A percentile compares a stretch with the other conserved stretches of the same genome.
Evolutionary conservation across 1,140 invertebrate species (phyloP).

Genomic region (Arctopsyche grandis): DNA sequence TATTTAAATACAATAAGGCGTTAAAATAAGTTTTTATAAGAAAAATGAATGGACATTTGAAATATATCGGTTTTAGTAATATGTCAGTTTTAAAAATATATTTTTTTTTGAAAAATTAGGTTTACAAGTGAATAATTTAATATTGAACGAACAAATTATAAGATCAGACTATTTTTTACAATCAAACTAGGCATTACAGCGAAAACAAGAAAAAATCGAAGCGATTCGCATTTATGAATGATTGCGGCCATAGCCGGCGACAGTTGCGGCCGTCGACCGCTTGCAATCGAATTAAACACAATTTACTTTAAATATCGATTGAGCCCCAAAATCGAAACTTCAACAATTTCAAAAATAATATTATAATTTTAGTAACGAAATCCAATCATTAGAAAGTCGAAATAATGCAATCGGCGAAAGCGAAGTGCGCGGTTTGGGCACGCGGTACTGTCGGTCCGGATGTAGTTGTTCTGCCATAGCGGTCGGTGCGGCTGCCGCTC

Average conservation of each 20-base stretch:
- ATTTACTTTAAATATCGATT: not conserved
- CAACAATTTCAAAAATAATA: not conserved
- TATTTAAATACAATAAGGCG: too few species aligned
- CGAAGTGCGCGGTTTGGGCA: not conserved
- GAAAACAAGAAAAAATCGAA: too few species aligned
- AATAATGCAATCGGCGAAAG: not conserved
- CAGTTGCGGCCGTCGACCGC: conserved; percentile 8
- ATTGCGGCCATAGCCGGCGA: not conserved
- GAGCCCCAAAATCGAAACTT: not conserved
- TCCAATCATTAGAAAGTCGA: not conserved
- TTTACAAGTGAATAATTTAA: too few species aligned
- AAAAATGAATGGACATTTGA: too few species aligned
- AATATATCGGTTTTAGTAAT: too few species aligned
- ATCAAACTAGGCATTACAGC: too few species aligned
- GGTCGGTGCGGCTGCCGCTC: conserved; percentile 64
- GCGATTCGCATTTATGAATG: too few species aligned
- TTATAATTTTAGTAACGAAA: not conserved
- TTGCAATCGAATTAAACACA: not conserved
- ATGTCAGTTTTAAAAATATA: too few species aligned
- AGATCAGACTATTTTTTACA: too few species aligned
- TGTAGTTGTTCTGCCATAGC: conserved; percentile 68
- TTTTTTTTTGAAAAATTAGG: too few species aligned
- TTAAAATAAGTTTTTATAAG: too few species aligned
- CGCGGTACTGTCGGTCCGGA: conserved; percentile 56
- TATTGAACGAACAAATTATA: too few species aligned